Conservation (phyloP, 92 coral and sea anemone genomes). For the Plumapathes pennacea region DNA sequence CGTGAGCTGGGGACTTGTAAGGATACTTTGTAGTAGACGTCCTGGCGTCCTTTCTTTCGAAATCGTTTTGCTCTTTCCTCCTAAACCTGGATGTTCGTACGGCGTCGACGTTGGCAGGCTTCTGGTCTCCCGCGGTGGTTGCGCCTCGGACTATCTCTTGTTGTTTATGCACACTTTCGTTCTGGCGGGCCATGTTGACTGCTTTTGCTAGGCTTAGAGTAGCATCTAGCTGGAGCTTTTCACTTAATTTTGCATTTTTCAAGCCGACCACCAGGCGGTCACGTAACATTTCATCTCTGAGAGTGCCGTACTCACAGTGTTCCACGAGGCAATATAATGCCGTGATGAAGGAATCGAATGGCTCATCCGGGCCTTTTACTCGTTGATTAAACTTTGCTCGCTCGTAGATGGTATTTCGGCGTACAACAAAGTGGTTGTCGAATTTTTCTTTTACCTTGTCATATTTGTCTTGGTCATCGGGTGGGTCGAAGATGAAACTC, state of each 20-base stretch:
- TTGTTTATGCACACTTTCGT: background rate
- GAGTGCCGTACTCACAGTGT: too few relatives aligned
- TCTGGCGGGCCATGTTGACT: background rate
- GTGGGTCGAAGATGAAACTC: slow-evolving; percentile 17
- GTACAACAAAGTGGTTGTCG: slow-evolving; percentile 1
- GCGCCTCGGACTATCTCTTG: slow-evolving; percentile 5
- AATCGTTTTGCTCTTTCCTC: too few relatives aligned
- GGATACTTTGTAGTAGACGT: too few relatives aligned
- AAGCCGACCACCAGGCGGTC: slow-evolving; percentile 10
- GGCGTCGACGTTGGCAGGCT: too few relatives aligned
- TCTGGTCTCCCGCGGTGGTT: too few relatives aligned
- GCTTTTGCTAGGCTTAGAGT: background rate
- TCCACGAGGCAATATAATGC: too few relatives aligned
- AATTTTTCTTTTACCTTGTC: slow-evolving; percentile 17
- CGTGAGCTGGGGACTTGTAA: too few relatives aligned
- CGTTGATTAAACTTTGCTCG: slow-evolving; percentile 3
- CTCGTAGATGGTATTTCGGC: slow-evolving; percentile 4
- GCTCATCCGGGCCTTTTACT: background rate
- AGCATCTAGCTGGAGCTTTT: slow-evolving; percentile 1
- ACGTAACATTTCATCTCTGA: slow-evolving; percentile 6
- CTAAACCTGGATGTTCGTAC: too few relatives aligned
- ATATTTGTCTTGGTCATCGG: slow-evolving; percentile 9
- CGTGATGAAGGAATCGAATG: too few relatives aligned
- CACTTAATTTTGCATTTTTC: slow-evolving; percentile 1
- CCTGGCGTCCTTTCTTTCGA: too few relatives aligned